Evolutionary conservation across 2,797 vertebrate species (phyloP).

Genomic region (Acrossocheilus wenchowensis): DNA sequence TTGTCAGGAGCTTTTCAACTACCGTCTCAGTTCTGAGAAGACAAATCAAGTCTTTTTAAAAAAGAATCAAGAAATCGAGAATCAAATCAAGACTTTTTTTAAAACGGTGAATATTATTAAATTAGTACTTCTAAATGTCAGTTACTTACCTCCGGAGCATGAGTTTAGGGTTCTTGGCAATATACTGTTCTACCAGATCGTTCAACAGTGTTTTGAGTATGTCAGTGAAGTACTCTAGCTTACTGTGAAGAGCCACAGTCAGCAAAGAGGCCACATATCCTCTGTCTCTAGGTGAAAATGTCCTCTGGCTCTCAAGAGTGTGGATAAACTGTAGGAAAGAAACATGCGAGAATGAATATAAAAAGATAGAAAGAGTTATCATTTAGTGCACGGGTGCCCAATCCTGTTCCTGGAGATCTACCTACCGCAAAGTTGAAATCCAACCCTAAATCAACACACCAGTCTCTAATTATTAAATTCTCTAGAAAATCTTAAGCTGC

Average conservation of each 20-base stretch:
- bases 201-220: constrained; percentile 96
- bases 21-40: constrained; percentile 92
- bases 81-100: not conserved
- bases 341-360: not conserved
- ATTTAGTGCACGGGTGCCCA: not conserved
- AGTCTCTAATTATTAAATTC: not conserved
- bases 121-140: not conserved
- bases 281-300: constrained; percentile 93
- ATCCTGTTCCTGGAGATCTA: not conserved
- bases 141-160: constrained; percentile 91
- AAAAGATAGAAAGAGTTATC: not conserved
- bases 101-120: not conserved
- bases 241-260: constrained; percentile 93
- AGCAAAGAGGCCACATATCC: constrained; percentile 96
- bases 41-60: too few relatives aligned
- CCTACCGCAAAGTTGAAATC: not conserved
- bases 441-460: not conserved
- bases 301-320: constrained; percentile 95
- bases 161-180: constrained; percentile 98
- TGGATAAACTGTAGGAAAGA: constrained; percentile 88
- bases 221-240: constrained; percentile 97
- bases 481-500: not conserved
- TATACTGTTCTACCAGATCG: constrained; percentile 95
- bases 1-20: constrained; percentile 97
- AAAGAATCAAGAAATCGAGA: too few relatives aligned